Evolutionary conservation across 92 coral and sea anemone species (phyloP).

Genomic region (Plumapathes pennacea): DNA sequence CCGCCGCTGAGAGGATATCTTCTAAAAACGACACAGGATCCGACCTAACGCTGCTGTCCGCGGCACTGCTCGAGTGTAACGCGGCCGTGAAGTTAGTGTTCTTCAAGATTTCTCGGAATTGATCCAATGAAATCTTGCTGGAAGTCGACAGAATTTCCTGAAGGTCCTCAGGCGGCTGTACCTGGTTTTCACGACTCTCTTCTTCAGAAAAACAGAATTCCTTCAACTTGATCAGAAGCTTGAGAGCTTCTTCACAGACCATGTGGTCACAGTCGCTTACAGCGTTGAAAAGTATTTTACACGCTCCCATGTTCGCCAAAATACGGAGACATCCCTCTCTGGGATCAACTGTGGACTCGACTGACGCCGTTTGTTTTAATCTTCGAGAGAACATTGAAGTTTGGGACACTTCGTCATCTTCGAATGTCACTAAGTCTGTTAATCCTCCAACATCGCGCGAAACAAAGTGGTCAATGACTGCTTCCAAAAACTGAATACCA

Average conservation of each 20-base stretch:
- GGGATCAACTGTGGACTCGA: no score
- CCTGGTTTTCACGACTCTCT: not conserved
- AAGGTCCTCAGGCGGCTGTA: conserved; percentile 27
- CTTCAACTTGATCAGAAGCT: conserved; percentile 34
- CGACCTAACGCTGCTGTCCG: conserved; percentile 51
- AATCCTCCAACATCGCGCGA: not conserved
- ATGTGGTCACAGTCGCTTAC: conserved; percentile 77
- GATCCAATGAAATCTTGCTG: conserved; percentile 1
- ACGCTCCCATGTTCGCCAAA: conserved; percentile 46
- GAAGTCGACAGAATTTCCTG: conserved; percentile 9
- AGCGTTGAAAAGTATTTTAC: conserved; percentile 51
- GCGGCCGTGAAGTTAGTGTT: conserved; percentile 46
- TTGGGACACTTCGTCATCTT: not conserved
- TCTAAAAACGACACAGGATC: conserved; percentile 79
- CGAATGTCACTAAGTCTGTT: not conserved
- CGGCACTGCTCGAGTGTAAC: conserved; percentile 27
- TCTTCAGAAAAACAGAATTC: not conserved
- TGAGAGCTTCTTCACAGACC: conserved; percentile 75
- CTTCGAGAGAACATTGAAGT: no score
- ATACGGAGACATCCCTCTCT: conserved; percentile 4
- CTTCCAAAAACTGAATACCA: conserved; percentile 67
- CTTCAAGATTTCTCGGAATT: conserved; percentile 28
- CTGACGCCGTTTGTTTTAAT: no score
- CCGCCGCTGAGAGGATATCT: conserved; percentile 74
- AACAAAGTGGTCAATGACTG: conserved; percentile 29